Base-by-base conservation (phyloP, 2,888 invertebrate genomes). In the Heteromyza rotundicornis region DNA sequence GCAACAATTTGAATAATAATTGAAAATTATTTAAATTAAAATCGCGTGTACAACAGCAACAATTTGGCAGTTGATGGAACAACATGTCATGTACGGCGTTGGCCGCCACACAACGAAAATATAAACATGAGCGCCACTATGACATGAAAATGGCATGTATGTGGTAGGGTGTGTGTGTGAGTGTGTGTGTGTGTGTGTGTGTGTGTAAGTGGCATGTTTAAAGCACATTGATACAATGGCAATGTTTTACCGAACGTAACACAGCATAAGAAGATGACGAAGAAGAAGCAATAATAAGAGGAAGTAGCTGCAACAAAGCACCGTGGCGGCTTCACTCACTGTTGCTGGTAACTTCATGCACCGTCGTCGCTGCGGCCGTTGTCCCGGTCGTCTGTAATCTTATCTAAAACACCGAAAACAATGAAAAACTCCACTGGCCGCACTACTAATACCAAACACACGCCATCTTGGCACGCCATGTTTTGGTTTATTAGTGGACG, bases 391-490 rank as follows among this genome's bases (percentile, higher is more conserved):
- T n/a, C 27, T 7, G 12, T 40, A 40, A 40, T 40, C 40, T 40
- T 40, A 40, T 40, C 40, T 40, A 40, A 40, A 40, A 40, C 40
- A 40, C 40, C 40, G 40, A 40, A 8, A 40, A 40, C 40, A 40
- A 40, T 40, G 40, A 40, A 40, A 40, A 8, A 40, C 40, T 7
- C n/a, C 40, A 40, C 8, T 40, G 40, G 14, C 40, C 40, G 10
- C 40, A n/a, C 40, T 7, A 8, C 10, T 27, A 27, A 27, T 27
- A 27, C n/a, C 8, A n/a, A 40, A 40, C 3, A 40, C 40, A 40
- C 40, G 40, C 40, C 40, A n/a, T 14, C 14, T n/a, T 40, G 40
- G 40, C 40, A 40, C 40, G 40, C 40, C n/a, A 40, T 40, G n/a
- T n/a, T 40, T 40, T 8, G 40, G n/a, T 14, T 10, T 27, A 27